A percentile compares a stretch with the other conserved stretches of the same genome.
phyloP scores from a whole-genome alignment of 2,888 invertebrate genomes.

The Deilephila elpenor region DNA sequence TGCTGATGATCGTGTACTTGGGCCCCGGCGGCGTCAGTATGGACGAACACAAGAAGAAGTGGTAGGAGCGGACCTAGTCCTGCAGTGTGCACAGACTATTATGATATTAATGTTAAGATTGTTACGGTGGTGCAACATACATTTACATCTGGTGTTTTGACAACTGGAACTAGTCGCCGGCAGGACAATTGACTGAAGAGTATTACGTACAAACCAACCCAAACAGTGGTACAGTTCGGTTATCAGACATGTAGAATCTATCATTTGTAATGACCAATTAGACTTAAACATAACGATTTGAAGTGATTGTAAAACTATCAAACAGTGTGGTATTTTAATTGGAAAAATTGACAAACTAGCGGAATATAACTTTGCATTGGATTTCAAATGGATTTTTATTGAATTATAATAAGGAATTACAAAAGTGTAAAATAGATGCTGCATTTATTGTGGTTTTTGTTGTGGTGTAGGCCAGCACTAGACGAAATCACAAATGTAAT shows the following conservation, averaged over 20 bases:
- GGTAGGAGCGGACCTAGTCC: conserved; percentile 85
- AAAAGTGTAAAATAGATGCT: not conserved
- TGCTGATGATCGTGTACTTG: conserved; percentile 98
- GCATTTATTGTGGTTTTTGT: too few relatives aligned
- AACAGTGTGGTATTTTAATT: not conserved
- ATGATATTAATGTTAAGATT: conserved; percentile 46
- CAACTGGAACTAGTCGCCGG: conserved; percentile 39
- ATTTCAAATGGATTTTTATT: not conserved
- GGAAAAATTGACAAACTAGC: not conserved
- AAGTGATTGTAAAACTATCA: not conserved
- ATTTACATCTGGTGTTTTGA: conserved; percentile 21
- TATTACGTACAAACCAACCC: conserved; percentile 1
- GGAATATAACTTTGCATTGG: not conserved
- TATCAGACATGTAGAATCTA: not conserved
- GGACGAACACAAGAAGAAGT: conserved; percentile 99
- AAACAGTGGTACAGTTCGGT: not conserved
- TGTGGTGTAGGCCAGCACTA: too few relatives aligned
- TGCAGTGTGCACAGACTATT: conserved; percentile 51
- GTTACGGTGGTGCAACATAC: conserved; percentile 48
- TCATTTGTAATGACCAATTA: conserved; percentile 21
- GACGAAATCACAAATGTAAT: too few relatives aligned
- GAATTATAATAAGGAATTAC: not conserved
- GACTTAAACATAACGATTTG: not conserved
- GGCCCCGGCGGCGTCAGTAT: conserved; percentile 99
- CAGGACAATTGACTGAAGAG: conserved; percentile 24